Evolutionary conservation across 2,888 invertebrate species (phyloP).

Genomic region (Dyspetes luteomarginatus): DNA sequence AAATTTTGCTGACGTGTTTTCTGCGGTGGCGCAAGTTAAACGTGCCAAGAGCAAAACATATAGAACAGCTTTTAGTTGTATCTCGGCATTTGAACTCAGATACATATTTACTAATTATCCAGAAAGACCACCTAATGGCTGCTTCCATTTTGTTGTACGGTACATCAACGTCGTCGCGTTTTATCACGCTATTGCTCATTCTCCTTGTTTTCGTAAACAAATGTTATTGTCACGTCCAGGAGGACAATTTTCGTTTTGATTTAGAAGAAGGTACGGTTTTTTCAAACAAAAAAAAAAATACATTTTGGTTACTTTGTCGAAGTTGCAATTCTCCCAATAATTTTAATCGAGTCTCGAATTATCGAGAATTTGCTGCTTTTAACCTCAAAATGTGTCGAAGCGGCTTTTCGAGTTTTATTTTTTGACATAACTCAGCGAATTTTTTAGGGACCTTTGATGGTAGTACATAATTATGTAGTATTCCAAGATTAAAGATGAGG

Average conservation of each 20-base stretch:
- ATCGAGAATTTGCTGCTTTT: too few species aligned
- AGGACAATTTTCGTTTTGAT: slow-evolving; percentile 42
- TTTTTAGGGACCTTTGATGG: too few species aligned
- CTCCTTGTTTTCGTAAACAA: slow-evolving; percentile 63
- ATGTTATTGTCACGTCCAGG: slow-evolving; percentile 51
- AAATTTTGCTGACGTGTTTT: slow-evolving; percentile 22
- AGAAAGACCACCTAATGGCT: slow-evolving; percentile 55
- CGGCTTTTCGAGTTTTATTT: too few species aligned
- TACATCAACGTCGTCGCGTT: slow-evolving; percentile 36
- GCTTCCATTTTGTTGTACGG: slow-evolving; percentile 61
- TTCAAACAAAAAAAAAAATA: too few species aligned
- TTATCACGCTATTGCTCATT: slow-evolving; percentile 56
- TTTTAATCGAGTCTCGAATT: too few species aligned
- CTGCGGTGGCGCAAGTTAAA: background rate
- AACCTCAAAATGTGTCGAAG: too few species aligned
- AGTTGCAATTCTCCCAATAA: too few species aligned
- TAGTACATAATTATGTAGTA: too few species aligned
- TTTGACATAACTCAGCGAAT: too few species aligned
- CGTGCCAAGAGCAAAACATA: background rate
- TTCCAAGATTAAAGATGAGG: too few species aligned
- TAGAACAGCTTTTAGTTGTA: background rate
- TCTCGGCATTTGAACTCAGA: background rate
- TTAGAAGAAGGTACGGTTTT: slow-evolving; percentile 36
- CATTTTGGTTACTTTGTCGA: too few species aligned
- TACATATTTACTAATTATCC: background rate